Percentiles rank a stretch among this genome's conserved stretches.
These are phyloP conservation scores for Fregata magnificens DNA, from an alignment of 2,113 vertebrate species.

Conservation along the genomic window DNA sequence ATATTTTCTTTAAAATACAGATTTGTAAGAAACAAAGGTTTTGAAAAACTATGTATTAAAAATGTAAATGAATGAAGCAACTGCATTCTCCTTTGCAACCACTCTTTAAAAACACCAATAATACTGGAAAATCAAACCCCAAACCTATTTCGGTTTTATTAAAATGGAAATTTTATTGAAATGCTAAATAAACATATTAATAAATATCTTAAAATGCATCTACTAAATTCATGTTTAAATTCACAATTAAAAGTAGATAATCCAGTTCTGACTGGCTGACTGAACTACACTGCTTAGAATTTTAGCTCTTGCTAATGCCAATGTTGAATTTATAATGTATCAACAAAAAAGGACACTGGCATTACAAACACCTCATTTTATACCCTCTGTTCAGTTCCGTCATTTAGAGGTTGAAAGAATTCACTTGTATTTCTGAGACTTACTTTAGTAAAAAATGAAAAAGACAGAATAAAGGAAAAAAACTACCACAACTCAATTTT, in stretches of 20 bases:
- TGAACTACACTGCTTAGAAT: not conserved
- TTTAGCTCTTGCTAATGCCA: not conserved
- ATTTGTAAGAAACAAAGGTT: not conserved
- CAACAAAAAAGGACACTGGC: not conserved
- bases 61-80: conserved; percentile 24
- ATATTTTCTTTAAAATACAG: conserved; percentile 47
- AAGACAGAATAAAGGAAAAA: conserved; percentile 14
- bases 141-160: not conserved
- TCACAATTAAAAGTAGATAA: conserved; percentile 18
- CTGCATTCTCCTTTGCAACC: not conserved
- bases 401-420: conserved; percentile 10
- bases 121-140: conserved; percentile 33
- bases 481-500: not conserved
- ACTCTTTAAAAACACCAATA: not conserved
- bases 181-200: conserved; percentile 1
- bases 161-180: not conserved
- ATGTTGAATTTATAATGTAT: not conserved
- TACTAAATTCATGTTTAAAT: conserved; percentile 17
- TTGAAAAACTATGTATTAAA: conserved; percentile 9
- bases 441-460: conserved; percentile 7
- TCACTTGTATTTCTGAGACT: not conserved
- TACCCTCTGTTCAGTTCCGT: not conserved
- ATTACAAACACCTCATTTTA: conserved; percentile 19
- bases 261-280: not conserved
- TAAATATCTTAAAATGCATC: conserved; percentile 22